Evolutionary conservation across 2,797 vertebrate genomes (phyloP).

Genomic region (Syngnathus acus): DNA sequence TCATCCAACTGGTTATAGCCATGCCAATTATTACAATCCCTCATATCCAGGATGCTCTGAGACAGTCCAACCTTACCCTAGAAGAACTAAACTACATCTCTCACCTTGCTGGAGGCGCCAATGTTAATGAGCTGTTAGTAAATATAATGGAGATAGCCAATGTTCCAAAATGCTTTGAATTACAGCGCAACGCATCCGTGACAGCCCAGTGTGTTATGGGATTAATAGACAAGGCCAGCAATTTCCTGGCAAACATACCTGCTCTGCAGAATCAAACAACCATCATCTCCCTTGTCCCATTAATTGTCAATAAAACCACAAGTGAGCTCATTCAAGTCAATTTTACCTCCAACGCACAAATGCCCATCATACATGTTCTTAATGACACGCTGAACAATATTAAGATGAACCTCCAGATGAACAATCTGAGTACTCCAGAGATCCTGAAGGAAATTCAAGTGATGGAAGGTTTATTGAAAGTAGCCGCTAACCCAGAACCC

Average conservation of each 20-base stretch:
- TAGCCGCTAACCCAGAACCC: constrained; percentile 33
- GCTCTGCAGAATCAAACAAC: constrained; percentile 34
- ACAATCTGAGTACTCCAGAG: constrained; percentile 44
- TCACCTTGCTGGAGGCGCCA: constrained; percentile 30
- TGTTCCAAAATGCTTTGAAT: constrained; percentile 50
- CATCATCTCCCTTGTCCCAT: constrained; percentile 44
- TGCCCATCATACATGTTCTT: constrained; percentile 30
- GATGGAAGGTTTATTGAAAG: constrained; percentile 53
- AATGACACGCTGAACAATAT: constrained; percentile 45
- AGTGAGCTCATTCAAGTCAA: constrained; percentile 21
- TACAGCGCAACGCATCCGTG: constrained; percentile 17
- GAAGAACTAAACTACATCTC: constrained; percentile 49
- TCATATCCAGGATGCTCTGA: constrained; percentile 48
- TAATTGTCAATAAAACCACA: constrained; percentile 38
- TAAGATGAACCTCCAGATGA: constrained; percentile 49
- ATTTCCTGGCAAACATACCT: constrained; percentile 44
- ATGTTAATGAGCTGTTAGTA: constrained; percentile 37
- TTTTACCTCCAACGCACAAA: constrained; percentile 24
- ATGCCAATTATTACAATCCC: constrained; percentile 42
- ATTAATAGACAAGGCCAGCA: constrained; percentile 38
- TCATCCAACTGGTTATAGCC: constrained; percentile 46
- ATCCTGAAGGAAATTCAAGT: constrained; percentile 58
- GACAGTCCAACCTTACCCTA: constrained; percentile 58
- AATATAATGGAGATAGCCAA: constrained; percentile 40
- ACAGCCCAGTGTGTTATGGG: constrained; percentile 46